These are phyloP conservation scores for Iselma pallidipennis DNA, from an alignment of 2,888 invertebrate genomes.

Conservation along the genomic window DNA sequence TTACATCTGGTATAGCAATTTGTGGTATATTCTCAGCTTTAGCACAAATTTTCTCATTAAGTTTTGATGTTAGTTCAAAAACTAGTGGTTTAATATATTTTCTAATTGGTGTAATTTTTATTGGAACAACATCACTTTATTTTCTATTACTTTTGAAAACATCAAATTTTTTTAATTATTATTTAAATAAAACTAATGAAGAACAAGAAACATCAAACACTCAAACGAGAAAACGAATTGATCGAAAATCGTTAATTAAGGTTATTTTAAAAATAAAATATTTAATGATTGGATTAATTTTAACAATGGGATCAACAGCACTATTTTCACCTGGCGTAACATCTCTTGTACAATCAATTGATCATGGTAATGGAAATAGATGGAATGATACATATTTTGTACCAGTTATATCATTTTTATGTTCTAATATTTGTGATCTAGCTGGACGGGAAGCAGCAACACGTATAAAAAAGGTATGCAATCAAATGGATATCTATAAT, in stretches of 20 bases:
- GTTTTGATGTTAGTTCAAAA: slow-evolving; percentile 17
- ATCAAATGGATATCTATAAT: background rate
- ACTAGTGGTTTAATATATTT: slow-evolving; percentile 29
- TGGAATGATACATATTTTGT: slow-evolving; percentile 40
- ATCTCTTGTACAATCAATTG: slow-evolving; percentile 30
- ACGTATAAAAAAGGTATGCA: slow-evolving; percentile 33
- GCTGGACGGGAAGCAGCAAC: slow-evolving; percentile 37
- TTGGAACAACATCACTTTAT: slow-evolving; percentile 20
- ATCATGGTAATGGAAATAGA: slow-evolving; percentile 16
- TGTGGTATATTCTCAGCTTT: slow-evolving; percentile 38
- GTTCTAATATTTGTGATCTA: slow-evolving; percentile 34
- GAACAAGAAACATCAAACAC: slow-evolving; percentile 8
- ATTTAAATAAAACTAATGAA: slow-evolving; percentile 26
- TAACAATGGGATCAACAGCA: slow-evolving; percentile 34
- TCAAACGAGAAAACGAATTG: background rate
- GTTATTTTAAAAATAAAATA: slow-evolving; percentile 6
- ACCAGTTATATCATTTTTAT: slow-evolving; percentile 37
- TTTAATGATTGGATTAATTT: slow-evolving; percentile 29
- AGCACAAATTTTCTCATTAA: slow-evolving; percentile 27
- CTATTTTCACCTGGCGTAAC: slow-evolving; percentile 38
- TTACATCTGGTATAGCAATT: slow-evolving; percentile 36
- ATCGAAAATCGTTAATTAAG: background rate
- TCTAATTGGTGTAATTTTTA: slow-evolving; percentile 20
- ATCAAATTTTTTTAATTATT: slow-evolving; percentile 38
- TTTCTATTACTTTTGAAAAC: slow-evolving; percentile 24